Conservation (phyloP, 2,113 vertebrate genomes). For the Abramis brama region DNA sequence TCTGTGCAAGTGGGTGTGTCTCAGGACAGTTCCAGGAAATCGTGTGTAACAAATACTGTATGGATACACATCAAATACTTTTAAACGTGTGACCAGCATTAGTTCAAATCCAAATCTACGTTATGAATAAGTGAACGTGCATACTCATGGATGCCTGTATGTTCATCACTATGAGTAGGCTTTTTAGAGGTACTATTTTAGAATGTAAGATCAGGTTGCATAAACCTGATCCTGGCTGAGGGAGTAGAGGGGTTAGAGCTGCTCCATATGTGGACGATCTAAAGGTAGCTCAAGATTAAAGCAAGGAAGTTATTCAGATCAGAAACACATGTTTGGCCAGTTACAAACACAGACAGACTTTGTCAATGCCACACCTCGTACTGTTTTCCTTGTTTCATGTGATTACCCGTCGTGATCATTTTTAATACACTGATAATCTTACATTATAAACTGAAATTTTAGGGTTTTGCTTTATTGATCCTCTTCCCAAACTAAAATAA, state of each 20-base stretch:
- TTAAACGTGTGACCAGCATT: neutral
- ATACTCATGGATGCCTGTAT: conserved; percentile 13
- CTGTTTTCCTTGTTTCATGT: neutral
- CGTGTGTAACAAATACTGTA: neutral
- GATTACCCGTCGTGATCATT: neutral
- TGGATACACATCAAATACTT: neutral
- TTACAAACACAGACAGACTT: neutral
- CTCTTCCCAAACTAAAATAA: neutral
- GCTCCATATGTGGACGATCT: conserved; percentile 8
- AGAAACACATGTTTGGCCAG: conserved; percentile 44
- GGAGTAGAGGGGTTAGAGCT: conserved; percentile 38
- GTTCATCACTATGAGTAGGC: neutral
- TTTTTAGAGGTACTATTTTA: conserved; percentile 63
- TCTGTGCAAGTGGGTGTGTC: conserved; percentile 7
- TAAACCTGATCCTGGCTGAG: conserved; percentile 68
- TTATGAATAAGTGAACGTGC: conserved; percentile 14
- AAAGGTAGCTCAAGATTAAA: conserved; percentile 41
- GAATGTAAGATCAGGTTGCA: conserved; percentile 68
- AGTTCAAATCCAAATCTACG: neutral
- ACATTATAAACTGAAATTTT: neutral
- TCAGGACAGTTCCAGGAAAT: neutral
- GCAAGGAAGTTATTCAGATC: conserved; percentile 54
- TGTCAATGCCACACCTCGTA: neutral
- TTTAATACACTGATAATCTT: neutral
- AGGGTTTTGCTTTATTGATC: neutral